Conservation (phyloP, 2,797 vertebrate genomes). For the Neopelma chrysocephalum region DNA sequence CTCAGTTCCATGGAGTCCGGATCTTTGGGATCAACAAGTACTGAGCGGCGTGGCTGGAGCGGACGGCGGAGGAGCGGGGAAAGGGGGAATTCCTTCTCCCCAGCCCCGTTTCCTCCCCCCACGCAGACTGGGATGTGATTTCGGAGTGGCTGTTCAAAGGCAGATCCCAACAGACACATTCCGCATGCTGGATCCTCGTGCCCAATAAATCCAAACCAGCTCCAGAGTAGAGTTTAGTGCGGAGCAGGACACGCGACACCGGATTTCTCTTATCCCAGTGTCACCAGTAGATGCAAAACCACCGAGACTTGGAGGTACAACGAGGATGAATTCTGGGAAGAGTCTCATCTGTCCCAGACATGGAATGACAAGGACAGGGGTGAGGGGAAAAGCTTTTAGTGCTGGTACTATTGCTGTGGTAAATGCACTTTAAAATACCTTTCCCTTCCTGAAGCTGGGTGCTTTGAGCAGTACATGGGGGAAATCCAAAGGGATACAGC, state of each 20-base stretch:
- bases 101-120: not conserved
- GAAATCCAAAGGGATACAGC: constrained; percentile 33
- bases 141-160: constrained; percentile 32
- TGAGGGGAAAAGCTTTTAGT: constrained; percentile 46
- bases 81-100: not conserved
- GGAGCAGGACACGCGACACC: not conserved
- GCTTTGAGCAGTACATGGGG: constrained; percentile 4
- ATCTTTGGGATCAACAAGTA: constrained; percentile 99
- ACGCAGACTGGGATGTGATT: not conserved
- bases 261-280: not conserved
- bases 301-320: constrained; percentile 59
- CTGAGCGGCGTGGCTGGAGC: constrained; percentile 74
- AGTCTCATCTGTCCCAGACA: not conserved
- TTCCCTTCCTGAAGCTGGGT: constrained; percentile 38
- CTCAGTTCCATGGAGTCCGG: constrained; percentile 94
- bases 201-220: constrained; percentile 54
- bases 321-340: not conserved
- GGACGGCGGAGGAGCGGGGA: not conserved
- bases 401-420: constrained; percentile 60
- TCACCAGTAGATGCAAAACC: constrained; percentile 22
- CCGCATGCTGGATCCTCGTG: constrained; percentile 62
- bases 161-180: constrained; percentile 38
- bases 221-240: constrained; percentile 60
- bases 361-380: not conserved
- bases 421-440: constrained; percentile 69